These are phyloP conservation scores for Drosophila sp. DNA, from an alignment of 1,140 invertebrate species.

Conservation along the genomic window DNA sequence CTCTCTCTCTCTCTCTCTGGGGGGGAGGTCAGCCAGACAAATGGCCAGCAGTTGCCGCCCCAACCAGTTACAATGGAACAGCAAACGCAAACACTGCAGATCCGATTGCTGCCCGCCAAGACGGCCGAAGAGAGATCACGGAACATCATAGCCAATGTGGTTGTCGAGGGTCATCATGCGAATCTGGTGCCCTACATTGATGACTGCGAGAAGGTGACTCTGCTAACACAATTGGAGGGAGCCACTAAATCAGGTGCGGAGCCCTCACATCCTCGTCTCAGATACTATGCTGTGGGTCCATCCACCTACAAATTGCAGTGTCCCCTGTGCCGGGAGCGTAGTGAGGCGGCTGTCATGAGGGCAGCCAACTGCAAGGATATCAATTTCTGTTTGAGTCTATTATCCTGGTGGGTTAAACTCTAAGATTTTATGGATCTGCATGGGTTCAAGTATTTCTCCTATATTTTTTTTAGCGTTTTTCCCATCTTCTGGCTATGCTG, in stretches of 20 bases:
- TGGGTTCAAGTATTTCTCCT: no score
- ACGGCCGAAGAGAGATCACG: slow-evolving; percentile 67
- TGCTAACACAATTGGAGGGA: slow-evolving; percentile 37
- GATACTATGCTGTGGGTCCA: slow-evolving; percentile 71
- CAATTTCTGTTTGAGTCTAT: slow-evolving; percentile 65
- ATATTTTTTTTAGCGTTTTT: slow-evolving; percentile 53
- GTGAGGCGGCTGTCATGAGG: slow-evolving; percentile 76
- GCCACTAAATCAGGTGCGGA: slow-evolving; percentile 1
- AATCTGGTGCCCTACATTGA: slow-evolving; percentile 69
- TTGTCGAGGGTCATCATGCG: slow-evolving; percentile 61
- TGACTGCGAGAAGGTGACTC: slow-evolving; percentile 54
- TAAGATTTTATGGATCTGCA: neutral
- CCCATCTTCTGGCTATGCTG: slow-evolving; percentile 79
- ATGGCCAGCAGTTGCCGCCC: slow-evolving; percentile 1
- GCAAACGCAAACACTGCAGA: slow-evolving; percentile 62
- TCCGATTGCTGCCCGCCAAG: slow-evolving; percentile 67
- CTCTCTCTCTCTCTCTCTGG: slow-evolving; percentile 10
- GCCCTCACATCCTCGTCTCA: slow-evolving; percentile 45
- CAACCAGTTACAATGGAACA: slow-evolving; percentile 67
- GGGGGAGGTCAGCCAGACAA: slow-evolving; percentile 39
- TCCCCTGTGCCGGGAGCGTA: slow-evolving; percentile 66
- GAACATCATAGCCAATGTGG: slow-evolving; percentile 75
- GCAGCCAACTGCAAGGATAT: slow-evolving; percentile 71
- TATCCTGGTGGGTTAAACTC: slow-evolving; percentile 64
- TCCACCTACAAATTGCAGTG: slow-evolving; percentile 73